A percentile compares a stretch with the other conserved stretches of the same genome.
Conservation (phyloP, 2,113 vertebrate genomes). For the Clarias gariepinus region DNA sequence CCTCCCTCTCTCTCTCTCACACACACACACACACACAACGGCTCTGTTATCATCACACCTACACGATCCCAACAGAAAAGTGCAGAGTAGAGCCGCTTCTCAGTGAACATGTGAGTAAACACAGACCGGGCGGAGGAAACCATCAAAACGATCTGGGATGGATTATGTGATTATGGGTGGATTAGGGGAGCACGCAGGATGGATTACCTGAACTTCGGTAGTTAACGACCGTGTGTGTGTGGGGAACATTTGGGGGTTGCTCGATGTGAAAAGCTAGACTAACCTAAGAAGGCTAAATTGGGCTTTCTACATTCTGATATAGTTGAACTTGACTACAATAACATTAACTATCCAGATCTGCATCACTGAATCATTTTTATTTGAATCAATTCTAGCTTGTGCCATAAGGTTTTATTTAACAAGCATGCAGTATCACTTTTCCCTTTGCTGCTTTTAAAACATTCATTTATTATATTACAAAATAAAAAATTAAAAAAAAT, state of each 20-base stretch:
- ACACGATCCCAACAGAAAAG: slow-evolving; percentile 41
- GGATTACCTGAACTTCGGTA: slow-evolving; percentile 1
- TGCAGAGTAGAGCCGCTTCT: neutral
- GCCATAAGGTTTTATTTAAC: neutral
- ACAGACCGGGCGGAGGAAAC: neutral
- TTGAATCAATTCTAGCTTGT: neutral
- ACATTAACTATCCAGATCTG: neutral
- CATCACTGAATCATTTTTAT: neutral
- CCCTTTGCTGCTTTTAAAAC: neutral
- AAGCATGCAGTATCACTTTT: neutral
- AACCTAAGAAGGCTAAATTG: neutral
- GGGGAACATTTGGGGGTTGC: neutral
- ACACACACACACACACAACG: slow-evolving; percentile 21
- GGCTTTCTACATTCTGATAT: neutral
- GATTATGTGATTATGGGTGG: slow-evolving; percentile 27
- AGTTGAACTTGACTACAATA: too few relatives aligned
- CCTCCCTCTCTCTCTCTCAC: neutral
- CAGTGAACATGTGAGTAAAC: slow-evolving; percentile 23
- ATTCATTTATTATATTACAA: neutral
- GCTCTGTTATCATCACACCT: slow-evolving; percentile 28
- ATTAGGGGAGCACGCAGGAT: neutral
- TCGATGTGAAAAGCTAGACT: neutral
- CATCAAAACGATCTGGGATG: slow-evolving; percentile 3
- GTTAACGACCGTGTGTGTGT: neutral
- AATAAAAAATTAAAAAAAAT: neutral